Percentiles rank a stretch among this genome's conserved stretches.
These are phyloP conservation scores for Zele albiditarsus DNA, from an alignment of 2,888 invertebrate species.

Conservation along the genomic window DNA sequence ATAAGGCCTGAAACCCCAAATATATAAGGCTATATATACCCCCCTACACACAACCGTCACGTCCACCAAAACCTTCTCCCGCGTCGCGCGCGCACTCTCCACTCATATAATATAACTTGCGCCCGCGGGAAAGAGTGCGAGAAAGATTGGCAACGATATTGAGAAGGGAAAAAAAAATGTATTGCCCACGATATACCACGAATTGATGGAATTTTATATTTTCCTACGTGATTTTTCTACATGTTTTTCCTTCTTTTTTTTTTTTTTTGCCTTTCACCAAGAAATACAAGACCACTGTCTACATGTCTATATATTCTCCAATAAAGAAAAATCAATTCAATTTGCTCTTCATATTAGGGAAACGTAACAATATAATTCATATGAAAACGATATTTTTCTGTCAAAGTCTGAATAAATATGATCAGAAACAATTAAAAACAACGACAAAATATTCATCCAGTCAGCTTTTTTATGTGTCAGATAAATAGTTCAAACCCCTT, in stretches of 20 bases:
- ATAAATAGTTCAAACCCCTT: constrained; percentile 37
- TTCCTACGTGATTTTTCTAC: constrained; percentile 65
- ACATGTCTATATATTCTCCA: neutral
- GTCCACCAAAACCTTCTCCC: constrained; percentile 6
- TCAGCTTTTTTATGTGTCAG: neutral
- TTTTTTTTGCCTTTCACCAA: neutral
- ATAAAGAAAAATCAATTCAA: neutral
- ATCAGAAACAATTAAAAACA: no score
- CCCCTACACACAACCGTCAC: constrained; percentile 41
- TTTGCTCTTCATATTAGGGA: neutral
- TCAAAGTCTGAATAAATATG: no score
- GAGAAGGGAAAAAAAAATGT: constrained; percentile 60
- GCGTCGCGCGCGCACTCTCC: constrained; percentile 30
- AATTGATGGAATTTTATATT: constrained; percentile 73
- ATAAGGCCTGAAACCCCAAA: constrained; percentile 72
- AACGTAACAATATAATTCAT: no score
- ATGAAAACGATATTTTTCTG: no score
- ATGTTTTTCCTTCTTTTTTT: constrained; percentile 43
- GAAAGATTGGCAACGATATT: constrained; percentile 29
- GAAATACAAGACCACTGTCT: neutral
- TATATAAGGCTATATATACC: constrained; percentile 60
- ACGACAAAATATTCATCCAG: no score
- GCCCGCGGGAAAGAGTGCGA: constrained; percentile 44
- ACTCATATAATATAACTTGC: constrained; percentile 49
- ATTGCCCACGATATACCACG: constrained; percentile 57